Conservation (phyloP, 2,888 invertebrate species). For the Xanthorhoe spadicearia region DNA sequence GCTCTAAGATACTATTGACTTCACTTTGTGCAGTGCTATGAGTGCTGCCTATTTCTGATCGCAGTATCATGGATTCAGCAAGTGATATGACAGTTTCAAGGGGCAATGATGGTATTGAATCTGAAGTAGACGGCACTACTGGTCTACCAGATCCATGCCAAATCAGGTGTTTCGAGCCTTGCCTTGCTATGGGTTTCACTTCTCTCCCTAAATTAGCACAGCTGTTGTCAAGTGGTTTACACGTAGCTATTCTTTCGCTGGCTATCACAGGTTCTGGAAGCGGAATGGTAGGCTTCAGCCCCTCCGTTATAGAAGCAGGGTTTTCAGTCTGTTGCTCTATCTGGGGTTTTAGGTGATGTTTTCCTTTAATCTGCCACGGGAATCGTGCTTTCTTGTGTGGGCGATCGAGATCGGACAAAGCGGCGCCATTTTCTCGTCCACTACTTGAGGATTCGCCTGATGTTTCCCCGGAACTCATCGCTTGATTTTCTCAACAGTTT, state of each 20-base stretch:
- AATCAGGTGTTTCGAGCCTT: background rate
- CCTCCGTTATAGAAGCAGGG: conserved; percentile 29
- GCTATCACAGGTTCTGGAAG: conserved; percentile 42
- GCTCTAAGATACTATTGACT: background rate
- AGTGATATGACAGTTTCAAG: conserved; percentile 20
- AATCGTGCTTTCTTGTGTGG: conserved; percentile 88
- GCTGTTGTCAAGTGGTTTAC: conserved; percentile 6
- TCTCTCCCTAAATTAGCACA: background rate
- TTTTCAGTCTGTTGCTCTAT: conserved; percentile 33
- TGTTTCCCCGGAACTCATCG: conserved; percentile 70
- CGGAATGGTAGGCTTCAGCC: conserved; percentile 1
- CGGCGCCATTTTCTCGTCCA: conserved; percentile 83
- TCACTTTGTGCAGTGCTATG: background rate
- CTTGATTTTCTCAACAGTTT: conserved; percentile 41
- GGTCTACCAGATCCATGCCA: background rate
- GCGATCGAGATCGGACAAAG: conserved; percentile 78
- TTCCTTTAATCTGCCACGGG: conserved; percentile 88
- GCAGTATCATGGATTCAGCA: conserved; percentile 21
- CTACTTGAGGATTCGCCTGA: conserved; percentile 79
- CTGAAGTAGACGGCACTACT: background rate
- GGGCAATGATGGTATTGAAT: conserved; percentile 3
- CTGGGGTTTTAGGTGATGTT: conserved; percentile 85
- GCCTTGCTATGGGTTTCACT: background rate
- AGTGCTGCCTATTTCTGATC: conserved; percentile 1
- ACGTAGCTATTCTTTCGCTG: background rate